Percentiles rank a stretch among this genome's conserved stretches.
Conservation (phyloP, 2,888 invertebrate species). For the Hermaeophaga mercurialis region DNA sequence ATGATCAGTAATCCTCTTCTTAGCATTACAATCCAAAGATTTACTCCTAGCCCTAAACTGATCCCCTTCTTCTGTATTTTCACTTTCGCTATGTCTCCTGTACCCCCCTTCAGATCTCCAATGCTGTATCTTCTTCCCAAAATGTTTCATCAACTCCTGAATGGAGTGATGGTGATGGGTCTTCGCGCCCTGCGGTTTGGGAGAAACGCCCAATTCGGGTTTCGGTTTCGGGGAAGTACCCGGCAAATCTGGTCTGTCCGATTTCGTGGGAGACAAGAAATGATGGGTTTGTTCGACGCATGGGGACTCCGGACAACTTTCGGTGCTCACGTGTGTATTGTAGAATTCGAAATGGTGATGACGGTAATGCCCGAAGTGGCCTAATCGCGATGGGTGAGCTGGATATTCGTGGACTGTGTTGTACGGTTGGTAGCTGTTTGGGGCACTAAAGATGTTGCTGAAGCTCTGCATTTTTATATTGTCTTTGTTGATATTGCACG, state of each 20-base stretch:
- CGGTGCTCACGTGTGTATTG: constrained; percentile 39
- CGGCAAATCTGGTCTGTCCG: neutral
- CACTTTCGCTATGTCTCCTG: constrained; percentile 57
- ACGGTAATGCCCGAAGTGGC: constrained; percentile 35
- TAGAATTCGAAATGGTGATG: constrained; percentile 47
- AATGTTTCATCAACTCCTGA: constrained; percentile 76
- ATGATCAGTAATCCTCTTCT: constrained; percentile 69
- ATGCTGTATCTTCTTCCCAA: constrained; percentile 75
- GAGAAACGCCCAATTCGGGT: neutral
- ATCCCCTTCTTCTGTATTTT: constrained; percentile 64
- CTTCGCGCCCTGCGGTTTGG: neutral
- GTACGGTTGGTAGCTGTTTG: constrained; percentile 42
- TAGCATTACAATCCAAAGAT: constrained; percentile 70
- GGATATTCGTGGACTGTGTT: constrained; percentile 41
- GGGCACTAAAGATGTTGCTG: constrained; percentile 52
- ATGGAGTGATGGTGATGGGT: constrained; percentile 65
- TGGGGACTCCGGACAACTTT: constrained; percentile 49
- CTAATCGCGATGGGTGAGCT: neutral
- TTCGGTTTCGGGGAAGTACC: constrained; percentile 4
- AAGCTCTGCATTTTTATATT: constrained; percentile 51
- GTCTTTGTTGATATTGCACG: neutral
- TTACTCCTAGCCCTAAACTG: constrained; percentile 79
- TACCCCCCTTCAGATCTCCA: constrained; percentile 64
- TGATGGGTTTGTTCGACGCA: constrained; percentile 36
- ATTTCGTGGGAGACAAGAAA: constrained; percentile 14